A percentile compares a stretch with the other conserved stretches of the same genome.
These are phyloP conservation scores for Protosalanx chinensis DNA, from an alignment of 2,797 vertebrate genomes.

Conservation along the genomic window DNA sequence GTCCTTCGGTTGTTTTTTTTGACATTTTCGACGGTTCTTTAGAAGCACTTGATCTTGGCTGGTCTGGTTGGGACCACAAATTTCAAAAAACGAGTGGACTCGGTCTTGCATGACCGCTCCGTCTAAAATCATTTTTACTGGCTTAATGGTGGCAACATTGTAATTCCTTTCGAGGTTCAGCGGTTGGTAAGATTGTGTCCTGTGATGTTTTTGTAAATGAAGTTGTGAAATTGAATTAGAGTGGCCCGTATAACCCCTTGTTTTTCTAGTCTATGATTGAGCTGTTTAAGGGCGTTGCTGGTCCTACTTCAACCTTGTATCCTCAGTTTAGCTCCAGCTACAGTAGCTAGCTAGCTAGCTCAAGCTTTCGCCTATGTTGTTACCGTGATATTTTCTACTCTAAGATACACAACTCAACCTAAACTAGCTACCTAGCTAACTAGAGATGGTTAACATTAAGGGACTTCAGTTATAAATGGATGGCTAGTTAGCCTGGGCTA, in stretches of 20 bases:
- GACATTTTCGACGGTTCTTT: too few relatives aligned
- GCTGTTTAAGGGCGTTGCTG: conserved; percentile 69
- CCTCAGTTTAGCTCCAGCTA: neutral
- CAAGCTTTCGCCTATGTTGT: neutral
- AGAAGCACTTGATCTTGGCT: too few relatives aligned
- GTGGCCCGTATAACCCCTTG: neutral
- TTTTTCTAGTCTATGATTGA: neutral
- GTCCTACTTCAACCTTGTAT: conserved; percentile 68
- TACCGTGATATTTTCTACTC: neutral
- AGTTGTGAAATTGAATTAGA: too few relatives aligned
- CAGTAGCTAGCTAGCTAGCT: neutral
- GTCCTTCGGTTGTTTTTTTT: too few relatives aligned
- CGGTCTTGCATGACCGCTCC: too few relatives aligned
- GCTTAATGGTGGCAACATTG: neutral
- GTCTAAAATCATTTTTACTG: neutral
- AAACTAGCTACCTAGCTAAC: neutral
- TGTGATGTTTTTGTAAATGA: too few relatives aligned
- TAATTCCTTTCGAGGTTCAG: neutral
- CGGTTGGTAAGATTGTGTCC: too few relatives aligned
- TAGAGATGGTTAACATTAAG: neutral
- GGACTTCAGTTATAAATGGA: neutral
- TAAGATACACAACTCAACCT: too few relatives aligned
- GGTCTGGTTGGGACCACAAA: too few relatives aligned
- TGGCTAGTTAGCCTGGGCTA: neutral
- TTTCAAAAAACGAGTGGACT: too few relatives aligned